Conservation (phyloP, 2,797 vertebrate genomes). For the Pitangus sulphuratus region DNA sequence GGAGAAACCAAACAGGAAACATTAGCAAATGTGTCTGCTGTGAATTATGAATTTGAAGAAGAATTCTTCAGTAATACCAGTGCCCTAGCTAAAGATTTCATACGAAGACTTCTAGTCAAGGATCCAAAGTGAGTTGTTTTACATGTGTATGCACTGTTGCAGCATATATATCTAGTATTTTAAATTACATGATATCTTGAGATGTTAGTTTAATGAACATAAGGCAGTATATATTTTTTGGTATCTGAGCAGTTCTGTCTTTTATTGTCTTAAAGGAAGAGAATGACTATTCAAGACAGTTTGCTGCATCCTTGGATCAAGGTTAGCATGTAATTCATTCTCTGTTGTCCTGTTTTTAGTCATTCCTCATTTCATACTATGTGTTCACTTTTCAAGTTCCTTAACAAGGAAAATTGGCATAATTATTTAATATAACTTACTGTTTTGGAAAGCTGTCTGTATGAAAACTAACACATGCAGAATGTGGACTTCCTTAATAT, state of each 20-base stretch:
- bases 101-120: constrained; percentile 91
- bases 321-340: constrained; percentile 74
- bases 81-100: constrained; percentile 96
- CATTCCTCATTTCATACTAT: background rate
- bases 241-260: background rate
- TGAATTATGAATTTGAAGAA: constrained; percentile 95
- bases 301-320: constrained; percentile 98
- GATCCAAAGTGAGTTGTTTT: constrained; percentile 90
- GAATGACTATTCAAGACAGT: constrained; percentile 97
- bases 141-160: background rate
- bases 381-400: background rate
- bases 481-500: background rate
- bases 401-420: background rate
- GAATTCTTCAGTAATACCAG: constrained; percentile 97
- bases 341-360: background rate
- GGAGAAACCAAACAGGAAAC: constrained; percentile 98
- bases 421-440: background rate
- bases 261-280: constrained; percentile 82
- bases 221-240: background rate
- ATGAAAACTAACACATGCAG: background rate
- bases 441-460: background rate
- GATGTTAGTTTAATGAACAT: background rate
- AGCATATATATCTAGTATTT: background rate
- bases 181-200: background rate
- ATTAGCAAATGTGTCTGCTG: constrained; percentile 94